Evolutionary conservation across 2,113 vertebrate genomes (phyloP).

Genomic region (Saguinus midas): DNA sequence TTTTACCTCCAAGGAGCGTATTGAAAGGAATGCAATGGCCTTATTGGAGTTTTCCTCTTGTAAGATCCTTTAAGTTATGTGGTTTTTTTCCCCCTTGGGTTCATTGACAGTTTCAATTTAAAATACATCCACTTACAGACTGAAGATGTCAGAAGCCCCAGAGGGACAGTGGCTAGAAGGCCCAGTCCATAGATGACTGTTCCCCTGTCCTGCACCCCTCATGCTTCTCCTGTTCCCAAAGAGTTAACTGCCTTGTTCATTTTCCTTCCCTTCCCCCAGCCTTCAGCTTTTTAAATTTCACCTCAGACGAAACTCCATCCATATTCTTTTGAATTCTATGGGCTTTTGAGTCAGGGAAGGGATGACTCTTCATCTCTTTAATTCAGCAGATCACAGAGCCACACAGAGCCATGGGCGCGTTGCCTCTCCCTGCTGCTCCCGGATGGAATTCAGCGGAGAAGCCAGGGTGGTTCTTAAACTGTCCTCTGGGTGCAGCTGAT

Average conservation of each 20-base stretch:
- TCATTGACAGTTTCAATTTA: neutral
- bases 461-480: neutral
- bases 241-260: neutral
- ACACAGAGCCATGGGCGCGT: neutral
- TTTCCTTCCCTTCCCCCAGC: too few species aligned
- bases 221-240: neutral
- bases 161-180: accelerated
- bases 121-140: neutral
- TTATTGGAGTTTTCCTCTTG: neutral
- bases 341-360: neutral
- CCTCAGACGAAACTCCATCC: neutral
- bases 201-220: neutral
- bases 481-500: neutral
- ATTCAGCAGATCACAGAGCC: conserved; percentile 22
- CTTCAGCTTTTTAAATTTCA: neutral
- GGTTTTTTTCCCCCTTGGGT: neutral
- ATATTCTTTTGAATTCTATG: neutral
- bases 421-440: neutral
- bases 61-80: neutral
- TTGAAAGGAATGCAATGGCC: neutral
- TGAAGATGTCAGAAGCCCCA: neutral
- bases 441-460: neutral
- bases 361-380: neutral
- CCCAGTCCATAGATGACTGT: neutral
- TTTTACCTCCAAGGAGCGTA: neutral